Conservation (phyloP, 2,113 vertebrate species). For the Pelusios castaneus region DNA sequence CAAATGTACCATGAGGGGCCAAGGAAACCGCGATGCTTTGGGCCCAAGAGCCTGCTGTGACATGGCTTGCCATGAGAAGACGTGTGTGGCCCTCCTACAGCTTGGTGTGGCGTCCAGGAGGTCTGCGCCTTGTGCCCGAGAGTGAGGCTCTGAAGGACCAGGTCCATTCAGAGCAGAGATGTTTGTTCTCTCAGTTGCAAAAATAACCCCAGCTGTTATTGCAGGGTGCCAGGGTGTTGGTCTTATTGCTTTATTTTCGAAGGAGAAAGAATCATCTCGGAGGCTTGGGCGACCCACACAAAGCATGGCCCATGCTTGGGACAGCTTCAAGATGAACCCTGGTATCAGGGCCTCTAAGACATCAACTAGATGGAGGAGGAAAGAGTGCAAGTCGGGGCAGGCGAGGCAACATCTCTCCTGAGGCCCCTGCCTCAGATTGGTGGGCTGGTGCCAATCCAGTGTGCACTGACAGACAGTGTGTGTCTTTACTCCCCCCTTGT, state of each 20-base stretch:
- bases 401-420: background rate
- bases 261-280: background rate
- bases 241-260: background rate
- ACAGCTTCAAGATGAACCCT: background rate
- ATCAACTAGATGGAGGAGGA: background rate
- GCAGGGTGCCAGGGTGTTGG: background rate
- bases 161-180: background rate
- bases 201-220: background rate
- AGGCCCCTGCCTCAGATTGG: background rate
- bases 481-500: fast-evolving
- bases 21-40: background rate
- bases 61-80: background rate
- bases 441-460: background rate
- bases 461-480: fast-evolving
- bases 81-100: background rate
- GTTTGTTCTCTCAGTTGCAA: background rate
- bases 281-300: background rate
- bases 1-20: background rate
- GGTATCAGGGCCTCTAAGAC: background rate
- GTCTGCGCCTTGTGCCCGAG: background rate
- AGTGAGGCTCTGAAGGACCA: background rate
- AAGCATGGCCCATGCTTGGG: background rate
- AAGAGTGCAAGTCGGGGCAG: background rate
- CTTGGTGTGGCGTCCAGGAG: background rate
- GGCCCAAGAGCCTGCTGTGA: background rate